Base-by-base conservation (phyloP, 2,113 vertebrate species). In the Scophthalmus maximus region DNA sequence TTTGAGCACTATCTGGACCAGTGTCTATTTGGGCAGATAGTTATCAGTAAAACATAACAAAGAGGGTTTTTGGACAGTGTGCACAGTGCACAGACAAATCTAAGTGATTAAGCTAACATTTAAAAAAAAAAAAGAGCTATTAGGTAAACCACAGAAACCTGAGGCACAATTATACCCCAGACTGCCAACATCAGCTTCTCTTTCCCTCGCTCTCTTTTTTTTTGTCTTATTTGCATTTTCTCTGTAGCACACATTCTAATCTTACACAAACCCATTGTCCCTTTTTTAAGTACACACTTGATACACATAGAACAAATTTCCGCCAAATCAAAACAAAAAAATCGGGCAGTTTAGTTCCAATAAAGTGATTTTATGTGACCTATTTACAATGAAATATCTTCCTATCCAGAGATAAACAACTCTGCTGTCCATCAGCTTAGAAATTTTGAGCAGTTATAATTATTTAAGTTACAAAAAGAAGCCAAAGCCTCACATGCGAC, bases 81-180 rank as follows among this genome's bases (percentile, higher is more conserved):
- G n/a, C 61, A n/a, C 14, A 68, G 1, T 67, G n/a, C 64, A 60
- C 10, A 23, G 51, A 58, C 50, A 26, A 73, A 81, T 73, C 87
- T 78, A 44, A 90, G 58, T 80, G 70, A 89, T 89, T 80, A 73
- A 68, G 44, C 11, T 75, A 67, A 78, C 25, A 26, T 85, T 83
- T 80, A 0, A 57, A 82, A 85, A 75, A n/a, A n/a, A n/a, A n/a
- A n/a, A n/a, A n/a, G n/a, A 75, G 68, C 57, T 50, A 59, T 80
- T 69, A 57, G 36, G 30, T 55, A 68, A 53, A 62, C 50, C 26
- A 49, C 10, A 49, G 50, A 78, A 52, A 68, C 23, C 57, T 27
- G 1, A 68, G 26, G 57, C 29, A 56, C 42, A 81, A 49, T 70
- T 60, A 61, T 15, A 69, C 6, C 27, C n/a, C 47, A 58, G 56